These are phyloP conservation scores for Cyrtonyx montezumae DNA, from an alignment of 2,113 vertebrate genomes.

Conservation along the genomic window DNA sequence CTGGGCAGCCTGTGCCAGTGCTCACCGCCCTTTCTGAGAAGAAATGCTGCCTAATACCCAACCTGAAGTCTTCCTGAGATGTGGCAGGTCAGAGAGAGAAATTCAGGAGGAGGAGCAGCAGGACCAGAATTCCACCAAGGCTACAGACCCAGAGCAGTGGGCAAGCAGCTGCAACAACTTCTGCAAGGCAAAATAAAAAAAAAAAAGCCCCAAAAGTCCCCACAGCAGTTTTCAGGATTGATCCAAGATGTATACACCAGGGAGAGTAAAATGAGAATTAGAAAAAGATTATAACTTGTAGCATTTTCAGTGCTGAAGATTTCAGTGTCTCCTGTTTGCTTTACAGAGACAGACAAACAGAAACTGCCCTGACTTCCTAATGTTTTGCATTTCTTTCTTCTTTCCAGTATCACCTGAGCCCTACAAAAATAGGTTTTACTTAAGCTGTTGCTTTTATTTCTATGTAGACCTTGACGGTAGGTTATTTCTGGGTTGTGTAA, in stretches of 20 bases:
- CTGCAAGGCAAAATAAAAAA: background rate
- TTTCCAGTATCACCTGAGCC: background rate
- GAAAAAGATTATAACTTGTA: background rate
- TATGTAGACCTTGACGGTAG: background rate
- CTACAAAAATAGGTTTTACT: background rate
- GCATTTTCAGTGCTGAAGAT: background rate
- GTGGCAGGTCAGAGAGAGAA: fast-evolving
- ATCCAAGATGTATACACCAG: background rate
- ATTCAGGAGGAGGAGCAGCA: background rate
- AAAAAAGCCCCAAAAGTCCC: too few species aligned
- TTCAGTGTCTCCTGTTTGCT: background rate
- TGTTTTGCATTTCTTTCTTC: background rate
- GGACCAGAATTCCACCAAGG: background rate
- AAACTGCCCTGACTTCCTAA: background rate
- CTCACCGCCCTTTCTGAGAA: too few species aligned
- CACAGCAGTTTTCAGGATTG: background rate
- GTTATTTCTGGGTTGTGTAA: background rate
- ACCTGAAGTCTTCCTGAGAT: background rate
- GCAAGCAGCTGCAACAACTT: background rate
- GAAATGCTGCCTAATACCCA: too few species aligned
- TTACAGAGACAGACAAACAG: background rate
- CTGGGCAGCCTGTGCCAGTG: too few species aligned
- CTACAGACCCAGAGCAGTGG: fast-evolving
- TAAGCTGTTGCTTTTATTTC: background rate
- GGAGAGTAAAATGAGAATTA: background rate